Evolutionary conservation across 1,140 invertebrate species (phyloP).

Genomic region (Eueides isabella): DNA sequence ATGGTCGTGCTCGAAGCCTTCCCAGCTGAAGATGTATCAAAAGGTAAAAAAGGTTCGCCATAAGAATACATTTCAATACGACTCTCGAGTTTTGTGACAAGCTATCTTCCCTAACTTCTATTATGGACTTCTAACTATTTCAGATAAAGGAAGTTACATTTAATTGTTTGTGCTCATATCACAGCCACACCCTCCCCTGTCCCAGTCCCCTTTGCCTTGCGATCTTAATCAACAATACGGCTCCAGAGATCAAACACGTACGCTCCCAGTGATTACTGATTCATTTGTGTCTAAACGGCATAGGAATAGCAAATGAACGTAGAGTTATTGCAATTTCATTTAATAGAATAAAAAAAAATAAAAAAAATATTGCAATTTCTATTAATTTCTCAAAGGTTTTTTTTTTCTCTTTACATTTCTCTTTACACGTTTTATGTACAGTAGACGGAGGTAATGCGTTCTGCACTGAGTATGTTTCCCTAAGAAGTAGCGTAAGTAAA

Average conservation of each 20-base stretch:
- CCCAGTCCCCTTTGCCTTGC: not conserved
- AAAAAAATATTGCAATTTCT: slow-evolving; percentile 1
- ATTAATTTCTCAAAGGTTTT: not conserved
- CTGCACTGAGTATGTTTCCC: not conserved
- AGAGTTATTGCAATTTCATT: not conserved
- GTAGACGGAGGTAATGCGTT: too few species aligned
- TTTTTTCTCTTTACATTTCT: not conserved
- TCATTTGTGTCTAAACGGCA: slow-evolving; percentile 15
- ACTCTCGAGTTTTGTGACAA: too few species aligned
- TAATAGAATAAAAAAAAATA: too few species aligned
- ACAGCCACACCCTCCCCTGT: not conserved
- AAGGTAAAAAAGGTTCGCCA: too few species aligned
- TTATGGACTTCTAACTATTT: not conserved
- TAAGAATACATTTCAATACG: too few species aligned
- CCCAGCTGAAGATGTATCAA: too few species aligned
- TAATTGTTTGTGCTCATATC: slow-evolving; percentile 4
- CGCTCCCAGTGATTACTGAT: slow-evolving; percentile 10
- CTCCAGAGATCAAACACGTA: not conserved
- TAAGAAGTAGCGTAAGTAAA: not conserved
- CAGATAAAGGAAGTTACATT: not conserved
- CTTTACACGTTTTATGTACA: too few species aligned
- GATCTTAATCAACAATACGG: slow-evolving; percentile 13
- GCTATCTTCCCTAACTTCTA: too few species aligned
- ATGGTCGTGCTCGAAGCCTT: too few species aligned
- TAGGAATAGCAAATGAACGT: not conserved